These are phyloP conservation scores for Hydraecia micacea DNA, from an alignment of 2,888 invertebrate genomes.

Conservation along the genomic window DNA sequence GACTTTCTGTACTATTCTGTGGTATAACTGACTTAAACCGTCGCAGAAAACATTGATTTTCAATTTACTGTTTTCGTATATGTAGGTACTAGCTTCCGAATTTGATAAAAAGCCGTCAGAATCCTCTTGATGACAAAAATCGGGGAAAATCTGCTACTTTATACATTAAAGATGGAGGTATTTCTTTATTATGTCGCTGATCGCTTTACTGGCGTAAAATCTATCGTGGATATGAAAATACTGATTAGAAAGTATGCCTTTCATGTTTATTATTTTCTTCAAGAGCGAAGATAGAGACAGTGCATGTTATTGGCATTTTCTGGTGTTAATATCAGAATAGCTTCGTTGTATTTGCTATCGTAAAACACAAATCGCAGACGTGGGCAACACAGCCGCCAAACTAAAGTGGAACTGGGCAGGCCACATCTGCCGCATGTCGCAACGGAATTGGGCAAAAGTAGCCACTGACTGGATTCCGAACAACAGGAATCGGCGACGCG, in stretches of 20 bases:
- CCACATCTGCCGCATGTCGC: no score
- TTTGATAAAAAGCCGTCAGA: conserved; percentile 49
- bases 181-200: conserved; percentile 39
- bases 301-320: conserved; percentile 17
- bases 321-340: conserved; percentile 16
- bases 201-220: conserved; percentile 23
- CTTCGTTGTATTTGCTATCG: not conserved
- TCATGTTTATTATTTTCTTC: conserved; percentile 18
- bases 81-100: conserved; percentile 28
- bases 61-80: conserved; percentile 46
- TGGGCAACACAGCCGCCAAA: no score
- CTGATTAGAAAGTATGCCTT: conserved; percentile 25
- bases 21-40: conserved; percentile 4
- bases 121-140: conserved; percentile 28
- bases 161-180: conserved; percentile 17
- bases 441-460: no score
- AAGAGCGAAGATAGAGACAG: not conserved
- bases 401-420: no score
- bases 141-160: conserved; percentile 24
- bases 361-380: no score
- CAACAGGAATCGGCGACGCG: no score
- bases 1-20: not conserved
- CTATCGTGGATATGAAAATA: conserved; percentile 35
- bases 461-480: no score
- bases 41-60: conserved; percentile 53